Evolutionary conservation across 2,797 vertebrate species (phyloP), one percentile per base, ranked within the genome.

Genomic region (Glossophaga mutica): DNA sequence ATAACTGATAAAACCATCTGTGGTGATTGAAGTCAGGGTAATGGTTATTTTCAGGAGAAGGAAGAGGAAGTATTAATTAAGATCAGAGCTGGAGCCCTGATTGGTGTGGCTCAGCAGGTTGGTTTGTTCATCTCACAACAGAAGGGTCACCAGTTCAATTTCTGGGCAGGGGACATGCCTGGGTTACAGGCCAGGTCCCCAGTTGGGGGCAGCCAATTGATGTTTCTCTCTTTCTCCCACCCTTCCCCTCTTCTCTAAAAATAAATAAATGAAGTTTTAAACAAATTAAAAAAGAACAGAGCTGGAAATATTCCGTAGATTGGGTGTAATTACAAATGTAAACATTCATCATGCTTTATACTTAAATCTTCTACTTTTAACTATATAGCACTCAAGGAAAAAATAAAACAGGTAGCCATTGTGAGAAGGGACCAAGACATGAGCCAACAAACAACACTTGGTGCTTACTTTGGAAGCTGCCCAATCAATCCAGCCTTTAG

Each of bases 401-500:
- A 74, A 78, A n/a, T 4, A 48, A 55, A 81, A 62, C 48, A 93
- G 39, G 15, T 32, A 93, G 74, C 18, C 87, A n/a, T 87, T 89
- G 32, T 74, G 22, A 94, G 62, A 91, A 91, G 18, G 34, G 26
- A 44, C 3, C 19, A 32, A 34, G 67, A 71, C 55, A 84, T 32
- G n/a, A 86, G 22, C 24, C 11, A 44, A 70, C 4, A 16, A 52
- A 86, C 11, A 79, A 19, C 37, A 73, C 26, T 10, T 39, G 71
- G 39, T 65, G 89, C 98, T 97, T 98, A 99, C 99, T 99, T 99
- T 99, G 39, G 99, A 99, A 57, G 99, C 99, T 59, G 99, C 99
- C 99, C 99, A 99, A 97, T 99, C 99, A 96, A 99, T 99, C 99
- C 99, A 99, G 94, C 99, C 99, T 96, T 99, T 99, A 87, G 99